Percentiles rank a stretch among this genome's conserved stretches.
Conservation (phyloP, 2,888 invertebrate genomes). For the Arge pagana region DNA sequence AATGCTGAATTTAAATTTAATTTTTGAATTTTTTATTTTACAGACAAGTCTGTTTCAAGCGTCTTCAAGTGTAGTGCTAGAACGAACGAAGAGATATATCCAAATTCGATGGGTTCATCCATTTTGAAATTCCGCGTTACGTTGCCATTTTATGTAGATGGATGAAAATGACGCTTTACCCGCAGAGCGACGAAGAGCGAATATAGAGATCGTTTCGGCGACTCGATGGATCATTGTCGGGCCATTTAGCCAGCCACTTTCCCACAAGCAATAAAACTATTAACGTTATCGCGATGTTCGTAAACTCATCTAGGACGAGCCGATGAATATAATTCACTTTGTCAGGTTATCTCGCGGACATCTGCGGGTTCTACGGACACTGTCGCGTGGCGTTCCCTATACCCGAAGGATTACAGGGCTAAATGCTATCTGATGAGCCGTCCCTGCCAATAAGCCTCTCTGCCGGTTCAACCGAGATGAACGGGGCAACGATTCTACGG, state of each 20-base stretch:
- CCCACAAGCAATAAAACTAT: constrained; percentile 57
- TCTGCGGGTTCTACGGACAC: constrained; percentile 30
- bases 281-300: constrained; percentile 47
- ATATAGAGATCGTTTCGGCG: constrained; percentile 15
- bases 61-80: too few species aligned
- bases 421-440: constrained; percentile 54
- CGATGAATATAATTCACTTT: constrained; percentile 52
- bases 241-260: constrained; percentile 33
- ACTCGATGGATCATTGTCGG: neutral
- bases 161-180: too few species aligned
- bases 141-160: too few species aligned
- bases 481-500: neutral
- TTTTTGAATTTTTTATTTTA: too few species aligned
- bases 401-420: constrained; percentile 37
- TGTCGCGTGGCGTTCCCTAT: constrained; percentile 53
- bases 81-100: too few species aligned
- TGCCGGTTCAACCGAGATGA: constrained; percentile 9
- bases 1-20: too few species aligned
- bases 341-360: constrained; percentile 45
- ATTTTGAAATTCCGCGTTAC: too few species aligned
- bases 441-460: constrained; percentile 44
- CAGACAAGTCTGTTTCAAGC: too few species aligned
- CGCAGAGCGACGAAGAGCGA: neutral
- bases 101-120: too few species aligned
- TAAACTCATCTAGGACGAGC: constrained; percentile 44